phyloP scores from a whole-genome alignment of 2,888 invertebrate species.

The Cataglyphis albicans region DNA sequence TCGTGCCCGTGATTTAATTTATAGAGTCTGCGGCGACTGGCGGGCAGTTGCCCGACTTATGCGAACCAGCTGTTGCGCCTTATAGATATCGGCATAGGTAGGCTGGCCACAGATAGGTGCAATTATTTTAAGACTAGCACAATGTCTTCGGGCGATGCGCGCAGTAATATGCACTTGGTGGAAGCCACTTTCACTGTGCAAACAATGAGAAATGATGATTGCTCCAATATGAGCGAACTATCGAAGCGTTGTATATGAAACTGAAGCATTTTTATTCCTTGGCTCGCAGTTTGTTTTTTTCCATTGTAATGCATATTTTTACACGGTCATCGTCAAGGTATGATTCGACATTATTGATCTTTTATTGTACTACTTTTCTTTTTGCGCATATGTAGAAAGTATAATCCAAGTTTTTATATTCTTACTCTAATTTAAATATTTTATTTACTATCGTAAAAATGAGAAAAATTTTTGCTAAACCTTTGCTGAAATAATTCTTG shows the following conservation, averaged over 20 bases:
- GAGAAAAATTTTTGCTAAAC: neutral
- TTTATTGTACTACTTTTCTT: neutral
- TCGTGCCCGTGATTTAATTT: conserved; percentile 43
- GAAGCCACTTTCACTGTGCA: conserved; percentile 65
- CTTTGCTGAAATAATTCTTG: neutral
- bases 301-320: conserved; percentile 11
- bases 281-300: conserved; percentile 12
- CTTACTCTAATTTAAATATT: neutral
- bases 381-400: conserved; percentile 6
- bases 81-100: conserved; percentile 32
- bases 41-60: conserved; percentile 29
- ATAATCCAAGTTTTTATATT: neutral
- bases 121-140: conserved; percentile 59
- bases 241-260: conserved; percentile 32
- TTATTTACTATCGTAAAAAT: neutral
- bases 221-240: conserved; percentile 41
- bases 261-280: conserved; percentile 28
- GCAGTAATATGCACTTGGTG: conserved; percentile 53
- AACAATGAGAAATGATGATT: conserved; percentile 63
- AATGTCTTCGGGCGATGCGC: conserved; percentile 41
- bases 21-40: neutral
- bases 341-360: conserved; percentile 2
- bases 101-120: conserved; percentile 38
- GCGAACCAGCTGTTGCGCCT: conserved; percentile 33
- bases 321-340: neutral